Base-by-base conservation (phyloP, 2,888 invertebrate species). In the Macropis europaea region DNA sequence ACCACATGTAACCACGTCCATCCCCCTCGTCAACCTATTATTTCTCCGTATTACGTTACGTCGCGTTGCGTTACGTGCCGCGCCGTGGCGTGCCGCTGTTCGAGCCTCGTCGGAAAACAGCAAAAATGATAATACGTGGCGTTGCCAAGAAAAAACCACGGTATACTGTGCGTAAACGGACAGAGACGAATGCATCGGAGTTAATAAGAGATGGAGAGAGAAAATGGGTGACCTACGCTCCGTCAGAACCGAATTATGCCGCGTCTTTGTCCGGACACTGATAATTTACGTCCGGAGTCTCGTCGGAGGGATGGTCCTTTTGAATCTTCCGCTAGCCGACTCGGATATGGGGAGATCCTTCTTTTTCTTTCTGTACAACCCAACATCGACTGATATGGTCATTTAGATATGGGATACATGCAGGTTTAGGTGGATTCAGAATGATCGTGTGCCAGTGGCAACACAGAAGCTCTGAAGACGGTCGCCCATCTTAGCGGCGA, bases 21-120 rank as follows among this genome's bases (percentile, higher is more conserved):
- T 72, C 75, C 74, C 82, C 79, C 82, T 83, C 83, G 82, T 83
- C 82, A 83, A 84, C 84, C 87, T 84, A 86, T 87, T 87, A 87
- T 87, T 86, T 85, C 84, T 84, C 83, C 84, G 86, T 84, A 85
- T 87, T 85, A 84, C 84, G 86, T 88, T 86, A 86, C 87, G 84
- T 86, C 84, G 81, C 81, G 84, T 82, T 86, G 83, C 83, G 84
- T 86, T 84, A 84, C 86, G 78, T 71, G 84, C 79, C 75, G 79
- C 71, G 73, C 73, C 70, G 15, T 53, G 82, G 76, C 77, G 82
- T 71, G 75, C 70, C 71, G 63, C 71, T 76, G 76, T 76, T 76
- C 72, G 76, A 76, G 73, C 68, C 76, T 73, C 73, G 64, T 72
- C 63, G 70, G 68, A 75, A n/a, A n/a, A 76, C 72, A 66, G 68